phyloP scores from a whole-genome alignment of 2,113 vertebrate genomes.

The Piaya cayana region DNA sequence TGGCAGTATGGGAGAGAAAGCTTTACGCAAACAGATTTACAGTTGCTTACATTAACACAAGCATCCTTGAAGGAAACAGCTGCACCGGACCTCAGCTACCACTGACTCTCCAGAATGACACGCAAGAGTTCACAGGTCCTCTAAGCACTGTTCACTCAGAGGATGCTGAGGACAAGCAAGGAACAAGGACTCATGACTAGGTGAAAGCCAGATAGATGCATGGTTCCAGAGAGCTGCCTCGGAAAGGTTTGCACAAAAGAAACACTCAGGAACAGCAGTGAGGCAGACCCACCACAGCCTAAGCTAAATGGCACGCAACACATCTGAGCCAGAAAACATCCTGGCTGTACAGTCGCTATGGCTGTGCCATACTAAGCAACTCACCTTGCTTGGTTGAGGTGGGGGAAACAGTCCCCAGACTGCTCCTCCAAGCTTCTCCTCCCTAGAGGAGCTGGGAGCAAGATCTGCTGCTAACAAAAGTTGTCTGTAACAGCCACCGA shows the following conservation, averaged over 20 bases:
- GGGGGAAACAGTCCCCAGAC: not conserved
- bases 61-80: slow-evolving; percentile 43
- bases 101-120: not conserved
- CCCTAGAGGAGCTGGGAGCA: not conserved
- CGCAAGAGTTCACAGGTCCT: not conserved
- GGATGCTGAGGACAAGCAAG: not conserved
- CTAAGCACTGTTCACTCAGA: not conserved
- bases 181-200: not conserved
- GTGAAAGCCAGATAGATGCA: not conserved
- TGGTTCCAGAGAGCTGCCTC: rapidly evolving
- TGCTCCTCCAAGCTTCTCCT: not conserved
- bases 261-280: not conserved
- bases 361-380: not conserved
- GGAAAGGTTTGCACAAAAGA: not conserved
- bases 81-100: not conserved
- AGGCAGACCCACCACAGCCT: not conserved
- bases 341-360: rapidly evolving
- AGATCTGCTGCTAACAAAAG: not conserved
- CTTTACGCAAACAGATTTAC: not conserved
- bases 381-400: not conserved
- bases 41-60: not conserved
- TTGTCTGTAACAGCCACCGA: not conserved
- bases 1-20: not conserved
- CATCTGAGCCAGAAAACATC: not conserved
- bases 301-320: not conserved